These are phyloP conservation scores for Metacarcinus magister DNA, from an alignment of 2,888 invertebrate genomes.

Conservation along the genomic window DNA sequence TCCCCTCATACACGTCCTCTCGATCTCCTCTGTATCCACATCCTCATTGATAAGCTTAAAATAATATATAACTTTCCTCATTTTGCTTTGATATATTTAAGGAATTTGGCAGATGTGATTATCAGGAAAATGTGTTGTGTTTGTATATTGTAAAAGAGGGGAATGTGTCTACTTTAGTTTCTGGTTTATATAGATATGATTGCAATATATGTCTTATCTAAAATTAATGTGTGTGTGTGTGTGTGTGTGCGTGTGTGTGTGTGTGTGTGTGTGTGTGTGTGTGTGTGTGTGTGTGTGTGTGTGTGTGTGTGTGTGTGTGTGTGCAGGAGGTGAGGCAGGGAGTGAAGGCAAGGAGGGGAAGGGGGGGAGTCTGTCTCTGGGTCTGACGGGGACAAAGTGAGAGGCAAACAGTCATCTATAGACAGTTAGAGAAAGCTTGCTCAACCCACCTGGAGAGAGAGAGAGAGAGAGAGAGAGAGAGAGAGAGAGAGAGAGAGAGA, in stretches of 20 bases:
- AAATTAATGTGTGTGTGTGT: neutral
- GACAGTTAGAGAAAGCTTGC: constrained; percentile 78
- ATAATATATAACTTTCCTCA: neutral
- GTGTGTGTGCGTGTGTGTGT: too few relatives aligned
- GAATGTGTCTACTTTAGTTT: too few relatives aligned
- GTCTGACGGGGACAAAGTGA: constrained; percentile 75
- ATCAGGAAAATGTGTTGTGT: neutral
- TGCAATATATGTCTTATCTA: neutral
- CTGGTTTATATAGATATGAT: neutral
- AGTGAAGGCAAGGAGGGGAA: neutral
- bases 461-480: constrained; percentile 51
- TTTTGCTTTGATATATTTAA: neutral
- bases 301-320: constrained; percentile 40
- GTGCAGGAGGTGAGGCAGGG: neutral
- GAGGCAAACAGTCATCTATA: constrained; percentile 79
- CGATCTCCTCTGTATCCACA: neutral
- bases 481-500: constrained; percentile 10
- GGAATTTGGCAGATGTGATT: neutral
- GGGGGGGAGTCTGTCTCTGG: constrained; percentile 52
- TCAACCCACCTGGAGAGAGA: constrained; percentile 47
- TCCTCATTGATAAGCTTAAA: neutral
- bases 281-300: too few relatives aligned
- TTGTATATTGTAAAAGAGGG: neutral
- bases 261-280: too few relatives aligned
- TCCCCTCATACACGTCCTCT: neutral